Evolutionary conservation across 2,113 vertebrate genomes (phyloP), one percentile per base, ranked within the genome.

Genomic region (Chitala chitala): DNA sequence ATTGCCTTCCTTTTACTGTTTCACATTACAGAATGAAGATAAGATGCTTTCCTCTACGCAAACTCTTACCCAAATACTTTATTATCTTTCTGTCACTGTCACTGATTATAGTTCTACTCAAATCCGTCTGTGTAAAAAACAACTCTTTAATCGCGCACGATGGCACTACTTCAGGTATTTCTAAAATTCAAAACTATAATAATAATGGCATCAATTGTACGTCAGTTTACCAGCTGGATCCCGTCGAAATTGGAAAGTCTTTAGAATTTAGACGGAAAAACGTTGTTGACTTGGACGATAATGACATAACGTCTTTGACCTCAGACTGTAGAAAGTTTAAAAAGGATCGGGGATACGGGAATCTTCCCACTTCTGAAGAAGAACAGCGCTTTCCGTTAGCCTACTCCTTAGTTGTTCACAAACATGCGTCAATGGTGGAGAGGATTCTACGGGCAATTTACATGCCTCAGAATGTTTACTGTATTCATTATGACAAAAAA

Each of bases 391-490:
- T 95, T 76, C 94, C 96, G 0, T 76, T 98, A 29, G 96, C 95
- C 33, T 98, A 93, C 79, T 95, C 94, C 48, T 78, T 98, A 80
- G 95, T 96, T 53, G 95, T 98, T 80, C 96, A 98, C 78, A 98
- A 96, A 90, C 90, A 95, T 8, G 92, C 94, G 0, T 84, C 91
- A 26, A 95, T 94, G 94, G 93, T 98, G 56, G 96, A 98, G 85
- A 91, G 94, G 33, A 90, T 98, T 6, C 88, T 98, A 26, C 87
- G 86, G 24, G 86, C 94, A 29, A 86, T 95, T 72, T 98, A 96
- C 36, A 87, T 85, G 63, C 90, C 66, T 78, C 89, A 93, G 26
- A 98, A 96, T 78, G 78, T 98, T 78, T 98, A 98, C 77, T 98
- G 96, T 77, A 92, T 98, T 38, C 96, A 98, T 86, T 95, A 94